Evolutionary conservation across 2,797 vertebrate species (phyloP).

Genomic region (Gallinago stenura): DNA sequence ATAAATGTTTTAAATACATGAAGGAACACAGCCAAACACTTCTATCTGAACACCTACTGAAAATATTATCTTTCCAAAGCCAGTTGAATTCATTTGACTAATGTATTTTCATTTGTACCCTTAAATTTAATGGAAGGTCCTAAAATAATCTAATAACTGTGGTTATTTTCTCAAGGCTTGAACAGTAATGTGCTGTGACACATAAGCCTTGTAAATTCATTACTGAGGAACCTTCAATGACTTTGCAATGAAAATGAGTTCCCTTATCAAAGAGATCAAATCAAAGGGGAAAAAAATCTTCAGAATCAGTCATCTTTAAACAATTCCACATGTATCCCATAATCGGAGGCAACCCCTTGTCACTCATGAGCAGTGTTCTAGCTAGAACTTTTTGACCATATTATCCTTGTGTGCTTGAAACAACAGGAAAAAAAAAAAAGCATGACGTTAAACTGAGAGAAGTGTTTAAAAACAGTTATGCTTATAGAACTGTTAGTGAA

Average conservation of each 20-base stretch:
- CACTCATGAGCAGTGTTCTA: neutral
- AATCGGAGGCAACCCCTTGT: neutral
- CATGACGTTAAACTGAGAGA: neutral
- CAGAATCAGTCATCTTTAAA: neutral
- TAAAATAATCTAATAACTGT: neutral
- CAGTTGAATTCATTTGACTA: neutral
- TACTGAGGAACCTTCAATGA: neutral
- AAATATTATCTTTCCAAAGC: neutral
- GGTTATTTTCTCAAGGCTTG: neutral
- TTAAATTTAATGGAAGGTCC: neutral
- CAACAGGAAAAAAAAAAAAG: neutral
- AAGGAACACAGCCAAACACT: neutral
- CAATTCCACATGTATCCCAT: neutral
- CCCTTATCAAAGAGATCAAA: neutral
- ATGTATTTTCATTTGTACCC: neutral
- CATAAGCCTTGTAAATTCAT: neutral
- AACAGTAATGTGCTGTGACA: neutral
- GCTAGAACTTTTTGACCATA: neutral
- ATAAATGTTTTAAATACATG: neutral
- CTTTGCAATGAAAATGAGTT: neutral
- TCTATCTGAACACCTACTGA: neutral
- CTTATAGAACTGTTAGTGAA: neutral
- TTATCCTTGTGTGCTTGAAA: neutral
- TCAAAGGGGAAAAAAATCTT: neutral
- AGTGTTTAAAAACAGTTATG: neutral